Evolutionary conservation across 2,113 vertebrate genomes (phyloP).

Genomic region (Orycteropus afer): DNA sequence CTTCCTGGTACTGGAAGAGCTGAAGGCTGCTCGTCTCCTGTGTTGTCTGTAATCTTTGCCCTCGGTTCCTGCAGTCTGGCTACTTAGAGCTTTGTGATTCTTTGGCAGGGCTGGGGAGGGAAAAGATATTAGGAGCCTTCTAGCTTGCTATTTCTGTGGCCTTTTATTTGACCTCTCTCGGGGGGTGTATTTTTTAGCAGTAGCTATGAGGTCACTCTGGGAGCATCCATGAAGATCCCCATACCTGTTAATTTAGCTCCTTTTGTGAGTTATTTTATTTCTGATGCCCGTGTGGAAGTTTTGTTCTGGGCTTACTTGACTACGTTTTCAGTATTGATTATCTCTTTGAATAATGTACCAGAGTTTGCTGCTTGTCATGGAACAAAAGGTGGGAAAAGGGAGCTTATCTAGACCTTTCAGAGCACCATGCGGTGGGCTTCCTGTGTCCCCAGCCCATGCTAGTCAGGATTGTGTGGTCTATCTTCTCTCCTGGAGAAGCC

Average conservation of each 20-base stretch:
- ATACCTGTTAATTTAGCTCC: conserved; percentile 51
- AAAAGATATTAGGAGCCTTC: conserved; percentile 11
- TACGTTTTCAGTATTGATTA: conserved; percentile 62
- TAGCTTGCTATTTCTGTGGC: neutral
- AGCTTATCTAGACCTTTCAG: neutral
- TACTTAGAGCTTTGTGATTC: neutral
- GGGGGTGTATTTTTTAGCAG: neutral
- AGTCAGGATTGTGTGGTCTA: neutral
- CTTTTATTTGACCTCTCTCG: conserved; percentile 57
- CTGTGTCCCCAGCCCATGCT: neutral
- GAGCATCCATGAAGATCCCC: neutral
- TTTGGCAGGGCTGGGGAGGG: neutral
- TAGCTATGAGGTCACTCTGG: conserved; percentile 41
- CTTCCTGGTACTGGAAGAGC: neutral
- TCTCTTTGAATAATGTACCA: conserved; percentile 38
- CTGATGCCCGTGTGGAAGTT: conserved; percentile 47
- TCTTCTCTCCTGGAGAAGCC: neutral
- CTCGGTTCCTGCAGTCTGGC: neutral
- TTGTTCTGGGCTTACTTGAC: conserved; percentile 47
- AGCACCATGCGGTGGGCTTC: neutral
- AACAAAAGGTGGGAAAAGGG: neutral
- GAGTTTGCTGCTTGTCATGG: neutral
- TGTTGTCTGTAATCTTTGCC: neutral
- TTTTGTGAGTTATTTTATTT: conserved; percentile 68
- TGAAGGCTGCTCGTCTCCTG: neutral